Evolutionary conservation across 2,888 invertebrate genomes (phyloP).

Genomic region (Aleiodes alternator): DNA sequence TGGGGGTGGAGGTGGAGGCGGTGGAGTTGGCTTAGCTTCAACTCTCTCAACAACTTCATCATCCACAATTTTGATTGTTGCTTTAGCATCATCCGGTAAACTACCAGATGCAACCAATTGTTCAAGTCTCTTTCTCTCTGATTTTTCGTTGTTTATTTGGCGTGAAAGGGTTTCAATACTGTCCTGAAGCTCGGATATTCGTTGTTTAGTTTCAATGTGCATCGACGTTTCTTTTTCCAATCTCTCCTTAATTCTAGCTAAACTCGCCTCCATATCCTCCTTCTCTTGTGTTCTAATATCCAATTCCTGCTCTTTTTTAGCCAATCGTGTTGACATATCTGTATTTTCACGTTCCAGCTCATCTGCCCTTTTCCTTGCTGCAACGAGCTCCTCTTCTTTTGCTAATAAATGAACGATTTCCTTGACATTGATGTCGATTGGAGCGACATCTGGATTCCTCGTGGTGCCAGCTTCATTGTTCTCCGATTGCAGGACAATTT

Average conservation of each 20-base stretch:
- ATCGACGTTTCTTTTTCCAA: constrained; percentile 92
- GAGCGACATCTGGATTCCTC: constrained; percentile 90
- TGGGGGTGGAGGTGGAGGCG: constrained; percentile 79
- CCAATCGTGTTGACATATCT: constrained; percentile 89
- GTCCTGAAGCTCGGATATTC: constrained; percentile 81
- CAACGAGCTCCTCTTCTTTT: constrained; percentile 94
- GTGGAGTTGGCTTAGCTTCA: constrained; percentile 75
- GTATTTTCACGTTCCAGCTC: constrained; percentile 92
- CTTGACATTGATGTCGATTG: constrained; percentile 92
- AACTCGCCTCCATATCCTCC: constrained; percentile 91
- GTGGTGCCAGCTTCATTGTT: constrained; percentile 72
- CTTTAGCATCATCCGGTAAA: constrained; percentile 95
- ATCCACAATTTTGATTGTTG: constrained; percentile 72
- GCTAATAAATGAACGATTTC: constrained; percentile 93
- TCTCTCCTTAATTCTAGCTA: constrained; percentile 88
- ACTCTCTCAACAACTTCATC: constrained; percentile 71
- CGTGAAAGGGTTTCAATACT: constrained; percentile 76
- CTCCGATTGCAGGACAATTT: constrained; percentile 90
- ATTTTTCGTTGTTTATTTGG: constrained; percentile 85
- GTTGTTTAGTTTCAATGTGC: constrained; percentile 90
- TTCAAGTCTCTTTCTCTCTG: constrained; percentile 88
- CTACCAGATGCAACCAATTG: constrained; percentile 92
- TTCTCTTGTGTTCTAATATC: constrained; percentile 93
- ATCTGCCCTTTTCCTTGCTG: constrained; percentile 90
- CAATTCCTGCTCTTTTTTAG: constrained; percentile 94